Evolutionary conservation across 2,797 vertebrate species (phyloP).

Genomic region (Acipenser oxyrinchus): DNA sequence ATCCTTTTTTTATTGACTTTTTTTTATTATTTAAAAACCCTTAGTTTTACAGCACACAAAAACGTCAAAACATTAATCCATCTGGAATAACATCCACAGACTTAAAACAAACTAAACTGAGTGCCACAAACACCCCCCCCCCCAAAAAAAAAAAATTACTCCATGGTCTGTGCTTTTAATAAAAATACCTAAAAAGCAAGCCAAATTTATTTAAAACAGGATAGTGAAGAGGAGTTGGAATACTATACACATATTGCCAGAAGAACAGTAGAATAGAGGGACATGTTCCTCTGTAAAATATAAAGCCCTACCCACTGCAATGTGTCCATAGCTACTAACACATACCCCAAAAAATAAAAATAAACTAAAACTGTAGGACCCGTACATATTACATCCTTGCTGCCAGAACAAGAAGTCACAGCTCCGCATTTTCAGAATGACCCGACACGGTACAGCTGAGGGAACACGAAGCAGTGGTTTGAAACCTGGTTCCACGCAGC

Average conservation of each 20-base stretch:
- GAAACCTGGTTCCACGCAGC: no score
- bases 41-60: slow-evolving; percentile 38
- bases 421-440: no score
- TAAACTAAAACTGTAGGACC: slow-evolving; percentile 22
- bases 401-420: no score
- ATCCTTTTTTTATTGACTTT: slow-evolving; percentile 14
- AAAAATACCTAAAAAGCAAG: slow-evolving; percentile 28
- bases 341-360: slow-evolving; percentile 29
- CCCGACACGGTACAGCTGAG: no score
- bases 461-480: no score
- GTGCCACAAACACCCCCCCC: not conserved
- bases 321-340: slow-evolving; percentile 25
- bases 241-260: slow-evolving; percentile 79
- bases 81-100: slow-evolving; percentile 35
- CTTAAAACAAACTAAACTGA: slow-evolving; percentile 30
- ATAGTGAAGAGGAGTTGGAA: slow-evolving; percentile 53
- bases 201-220: slow-evolving; percentile 45
- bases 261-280: slow-evolving; percentile 41
- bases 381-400: not conserved
- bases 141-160: no score
- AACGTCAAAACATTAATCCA: slow-evolving; percentile 17
- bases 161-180: not conserved
- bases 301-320: not conserved
- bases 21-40: slow-evolving; percentile 49
- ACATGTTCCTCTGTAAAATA: not conserved